A percentile compares a stretch with the other conserved stretches of the same genome.
Conservation (phyloP, 2,113 vertebrate species). For the Arenaria interpres region DNA sequence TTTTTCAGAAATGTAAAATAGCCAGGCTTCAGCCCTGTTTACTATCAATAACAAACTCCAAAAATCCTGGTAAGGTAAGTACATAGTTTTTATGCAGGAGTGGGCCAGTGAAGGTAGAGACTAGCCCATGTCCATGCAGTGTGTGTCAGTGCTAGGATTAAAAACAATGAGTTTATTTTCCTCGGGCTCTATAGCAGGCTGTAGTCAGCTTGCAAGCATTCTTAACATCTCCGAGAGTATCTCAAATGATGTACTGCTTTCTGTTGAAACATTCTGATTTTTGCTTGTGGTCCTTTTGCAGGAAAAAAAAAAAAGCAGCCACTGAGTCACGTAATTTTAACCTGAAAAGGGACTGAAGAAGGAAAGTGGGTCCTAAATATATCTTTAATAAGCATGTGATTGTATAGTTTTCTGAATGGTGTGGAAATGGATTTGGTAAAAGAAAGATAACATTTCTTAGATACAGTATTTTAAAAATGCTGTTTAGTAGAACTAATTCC, state of each 20-base stretch:
- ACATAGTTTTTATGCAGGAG: not conserved
- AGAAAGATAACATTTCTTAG: not conserved
- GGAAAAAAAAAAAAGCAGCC: not conserved
- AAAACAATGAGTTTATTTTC: not conserved
- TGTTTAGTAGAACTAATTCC: not conserved
- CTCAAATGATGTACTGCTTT: not conserved
- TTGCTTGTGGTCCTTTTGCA: not conserved
- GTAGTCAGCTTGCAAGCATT: not conserved
- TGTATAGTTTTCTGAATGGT: not conserved
- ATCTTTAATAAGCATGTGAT: not conserved
- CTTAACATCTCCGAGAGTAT: not conserved
- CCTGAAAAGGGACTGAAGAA: not conserved
- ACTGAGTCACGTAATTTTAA: not conserved
- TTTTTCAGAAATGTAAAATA: not conserved
- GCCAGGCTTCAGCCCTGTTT: not conserved
- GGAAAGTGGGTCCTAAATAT: not conserved
- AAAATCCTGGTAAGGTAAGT: not conserved
- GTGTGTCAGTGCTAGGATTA: not conserved
- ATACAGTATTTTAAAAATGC: not conserved
- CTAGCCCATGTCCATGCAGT: not conserved
- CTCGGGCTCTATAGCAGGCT: not conserved
- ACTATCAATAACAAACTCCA: not conserved
- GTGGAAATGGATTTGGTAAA: not conserved
- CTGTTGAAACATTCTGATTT: not conserved
- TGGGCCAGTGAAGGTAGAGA: not conserved